Base-by-base conservation (phyloP, 2,797 vertebrate species). In the Crocodylus rhombifer region DNA sequence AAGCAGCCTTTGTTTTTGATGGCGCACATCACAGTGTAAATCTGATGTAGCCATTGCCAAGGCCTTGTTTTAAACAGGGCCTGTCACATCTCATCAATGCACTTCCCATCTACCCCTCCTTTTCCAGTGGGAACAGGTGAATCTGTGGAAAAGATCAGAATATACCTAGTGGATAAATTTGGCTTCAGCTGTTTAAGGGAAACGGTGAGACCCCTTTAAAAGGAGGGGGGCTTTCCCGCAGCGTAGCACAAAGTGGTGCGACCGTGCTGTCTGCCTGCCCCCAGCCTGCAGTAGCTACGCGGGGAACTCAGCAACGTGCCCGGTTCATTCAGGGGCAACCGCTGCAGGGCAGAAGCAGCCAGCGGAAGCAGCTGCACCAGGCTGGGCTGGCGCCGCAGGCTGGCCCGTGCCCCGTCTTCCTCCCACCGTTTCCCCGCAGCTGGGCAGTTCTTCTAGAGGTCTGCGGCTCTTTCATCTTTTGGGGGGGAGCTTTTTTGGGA, bases 11-110 rank as follows among this genome's bases (percentile, higher is more conserved):
- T 51, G 81, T 23, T 58, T 56, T 56, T 84, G 56, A 25, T 8
- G 74, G 82, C 76, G 78, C 4, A n/a, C 3, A 64, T 71, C 75
- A 14, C 89, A 30, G 63, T 82, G 86, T 84, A 91, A 82, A 18
- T 80, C 0, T 33, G 80, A 73, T 84, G 58, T 36, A 5, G 16
- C 5, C 2, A 4, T 36, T 4, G 16, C 5, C 2, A 4, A 81
- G 36, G 84, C 63, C 69, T 28, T 20, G 36, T 78, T 82, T 73
- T 25, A 82, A 89, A 87, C 0, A 57, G 25, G 90, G 81, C 5
- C 57, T 2, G 3, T 58, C 78, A 69, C 56, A 25, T 77, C 69
- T 82, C 3, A 33, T 28, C n/a, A 4, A 1, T 0, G n/a, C 13
- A 1, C 2, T 67, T 82, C 87, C 77, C 79, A 57, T 5, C 84